Base-by-base conservation (phyloP, 1,140 invertebrate genomes). In the Rhyzopertha dominica region DNA sequence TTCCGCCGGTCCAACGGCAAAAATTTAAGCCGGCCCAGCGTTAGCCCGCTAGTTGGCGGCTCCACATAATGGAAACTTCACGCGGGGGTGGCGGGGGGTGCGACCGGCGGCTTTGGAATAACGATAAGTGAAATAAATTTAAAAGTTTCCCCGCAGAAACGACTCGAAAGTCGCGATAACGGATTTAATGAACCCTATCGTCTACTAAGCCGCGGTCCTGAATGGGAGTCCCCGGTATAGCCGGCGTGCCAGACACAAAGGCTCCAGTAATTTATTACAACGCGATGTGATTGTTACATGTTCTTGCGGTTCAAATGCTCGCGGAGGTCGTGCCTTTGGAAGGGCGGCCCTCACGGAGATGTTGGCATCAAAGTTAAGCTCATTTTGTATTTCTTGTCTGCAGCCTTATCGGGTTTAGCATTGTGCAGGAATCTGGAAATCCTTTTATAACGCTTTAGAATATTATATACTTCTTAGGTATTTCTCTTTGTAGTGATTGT, bases 81-180 rank as follows among this genome's bases (percentile, higher is more conserved):
- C 41, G 29, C 34, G 36, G 38, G 16, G 24, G 43, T 41, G 25
- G 43, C 35, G 26, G 34, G 40, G 45, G 44, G 35, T 45, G 20
- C 28, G 48, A 53, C 43, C 53, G 46, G 29, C 49, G 56, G 41
- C 47, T 48, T 56, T 45, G 39, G 56, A 60, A 61, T 61, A 59
- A 58, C 60, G 60, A 62, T 60, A 62, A 62, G 56, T 60, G 60
- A 62, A 62, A 60, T 62, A 62, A 62, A 62, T 60, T 62, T 60
- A 60, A 62, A 62, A 62, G 60, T 62, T 62, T 62, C 49, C 56
- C 54, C 46, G 45, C 49, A 46, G 53, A 56, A 54, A 53, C 54
- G 57, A 56, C 54, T 57, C 53, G 53, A 58, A 50, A 53, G 59
- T 56, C 49, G 60, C 58, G 60, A 62, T 62, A 62, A 62, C 60